Evolutionary conservation across 2,113 vertebrate species (phyloP), one percentile per base, ranked within the genome.

Genomic region (Lota lota): DNA sequence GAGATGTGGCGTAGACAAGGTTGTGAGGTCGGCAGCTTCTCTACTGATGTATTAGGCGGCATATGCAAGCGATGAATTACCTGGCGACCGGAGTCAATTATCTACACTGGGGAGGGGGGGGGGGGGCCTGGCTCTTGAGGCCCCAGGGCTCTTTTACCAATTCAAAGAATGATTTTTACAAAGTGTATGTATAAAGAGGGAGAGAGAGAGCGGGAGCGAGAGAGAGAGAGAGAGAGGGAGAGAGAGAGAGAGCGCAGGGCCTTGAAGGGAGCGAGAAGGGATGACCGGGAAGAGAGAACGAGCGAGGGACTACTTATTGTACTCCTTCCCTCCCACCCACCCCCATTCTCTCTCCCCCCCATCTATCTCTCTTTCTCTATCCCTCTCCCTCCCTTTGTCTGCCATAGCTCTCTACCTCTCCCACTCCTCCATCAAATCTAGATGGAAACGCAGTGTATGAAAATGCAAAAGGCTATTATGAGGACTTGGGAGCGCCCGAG

Each of bases 21-120:
- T 87, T 86, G 88, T 68, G 79, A 83, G 86, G 87, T 88, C 83
- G 76, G 85, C 89, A 22, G 88, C 92, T 88, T 92, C 90, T 89
- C 91, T 89, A 83, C 92, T 95, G 94, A 95, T 95, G 94, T 94
- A 95, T 95, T 94, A 94, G 93, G 91, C 91, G 91, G 94, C 94
- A 97, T 97, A 98, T 98, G 95, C 96, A 97, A 95, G 94, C 94
- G 93, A 97, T 97, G 96, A 96, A 97, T 97, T 97, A 96, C 94
- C 94, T 94, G 94, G 94, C 94, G 95, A 95, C 91, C 92, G 92
- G 93, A 98, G 94, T 98, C 96, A 98, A 98, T 98, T 98, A 98
- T 96, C 94, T 93, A 93, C 92, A 94, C 91, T 92, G 50, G 62
- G 54, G 63, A 33, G 15, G 17, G 58, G 17, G 33, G 64, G 94